Conservation (phyloP, 2,113 vertebrate genomes). For the Cyanistes caeruleus region DNA sequence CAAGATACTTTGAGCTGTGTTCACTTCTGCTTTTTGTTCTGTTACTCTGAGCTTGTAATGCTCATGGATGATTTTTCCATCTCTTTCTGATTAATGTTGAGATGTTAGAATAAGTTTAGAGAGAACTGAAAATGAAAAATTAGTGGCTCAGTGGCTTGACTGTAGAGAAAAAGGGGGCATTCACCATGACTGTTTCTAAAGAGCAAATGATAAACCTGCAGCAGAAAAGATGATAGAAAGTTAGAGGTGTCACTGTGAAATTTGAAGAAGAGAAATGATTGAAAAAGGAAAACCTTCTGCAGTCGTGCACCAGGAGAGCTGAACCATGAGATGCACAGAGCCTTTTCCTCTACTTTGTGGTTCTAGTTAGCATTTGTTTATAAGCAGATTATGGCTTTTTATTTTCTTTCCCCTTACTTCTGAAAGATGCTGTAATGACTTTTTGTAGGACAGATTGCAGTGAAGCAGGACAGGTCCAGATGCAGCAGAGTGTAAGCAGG, state of each 20-base stretch:
- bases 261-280: not conserved
- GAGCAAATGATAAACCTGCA: not conserved
- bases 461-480: not conserved
- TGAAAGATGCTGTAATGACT: not conserved
- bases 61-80: not conserved
- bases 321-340: fast-evolving
- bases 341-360: not conserved
- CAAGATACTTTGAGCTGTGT: not conserved
- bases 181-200: not conserved
- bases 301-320: not conserved
- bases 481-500: not conserved
- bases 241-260: not conserved
- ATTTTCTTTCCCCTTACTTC: not conserved
- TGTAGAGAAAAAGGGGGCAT: not conserved
- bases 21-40: not conserved
- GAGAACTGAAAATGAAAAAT: not conserved
- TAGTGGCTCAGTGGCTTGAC: not conserved
- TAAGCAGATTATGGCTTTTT: not conserved
- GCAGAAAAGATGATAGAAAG: not conserved
- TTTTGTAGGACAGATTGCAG: not conserved
- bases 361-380: not conserved
- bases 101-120: not conserved
- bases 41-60: not conserved
- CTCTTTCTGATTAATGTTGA: not conserved
- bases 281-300: not conserved